Evolutionary conservation across 2,888 invertebrate genomes (phyloP).

Genomic region (Alsophila aescularia): DNA sequence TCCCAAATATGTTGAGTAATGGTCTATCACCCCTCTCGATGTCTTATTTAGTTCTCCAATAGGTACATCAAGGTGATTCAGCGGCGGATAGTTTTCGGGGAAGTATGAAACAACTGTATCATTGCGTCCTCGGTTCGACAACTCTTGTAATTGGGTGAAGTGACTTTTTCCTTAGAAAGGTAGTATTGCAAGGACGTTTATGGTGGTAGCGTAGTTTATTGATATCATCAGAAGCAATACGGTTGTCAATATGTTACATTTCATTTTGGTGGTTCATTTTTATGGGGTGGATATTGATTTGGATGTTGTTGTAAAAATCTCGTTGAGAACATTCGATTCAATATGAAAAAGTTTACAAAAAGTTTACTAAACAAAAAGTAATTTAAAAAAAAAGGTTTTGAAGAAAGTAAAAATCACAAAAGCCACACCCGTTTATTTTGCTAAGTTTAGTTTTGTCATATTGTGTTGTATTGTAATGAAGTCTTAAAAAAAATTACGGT

Average conservation of each 20-base stretch:
- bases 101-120: conserved; percentile 88
- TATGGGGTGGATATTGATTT: too few relatives aligned
- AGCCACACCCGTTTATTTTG: too few relatives aligned
- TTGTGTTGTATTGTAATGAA: too few relatives aligned
- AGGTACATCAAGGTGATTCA: conserved; percentile 85
- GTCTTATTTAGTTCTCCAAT: conserved; percentile 36
- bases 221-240: conserved; percentile 43
- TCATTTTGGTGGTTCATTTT: too few relatives aligned
- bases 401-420: too few relatives aligned
- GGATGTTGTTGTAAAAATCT: too few relatives aligned
- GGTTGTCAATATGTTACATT: not conserved
- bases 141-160: conserved; percentile 86
- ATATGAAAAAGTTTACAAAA: too few relatives aligned
- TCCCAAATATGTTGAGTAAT: conserved; percentile 52
- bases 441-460: too few relatives aligned
- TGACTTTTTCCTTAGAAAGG: conserved; percentile 89
- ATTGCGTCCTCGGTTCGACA: conserved; percentile 86
- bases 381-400: too few relatives aligned
- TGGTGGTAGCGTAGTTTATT: conserved; percentile 38
- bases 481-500: too few relatives aligned
- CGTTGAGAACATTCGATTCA: too few relatives aligned
- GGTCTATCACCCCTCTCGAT: conserved; percentile 54
- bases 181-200: conserved; percentile 86
- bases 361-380: too few relatives aligned
- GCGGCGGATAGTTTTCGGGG: conserved; percentile 72